These are phyloP conservation scores for Pelodytes ibericus DNA, from an alignment of 2,797 vertebrate genomes.

Conservation along the genomic window DNA sequence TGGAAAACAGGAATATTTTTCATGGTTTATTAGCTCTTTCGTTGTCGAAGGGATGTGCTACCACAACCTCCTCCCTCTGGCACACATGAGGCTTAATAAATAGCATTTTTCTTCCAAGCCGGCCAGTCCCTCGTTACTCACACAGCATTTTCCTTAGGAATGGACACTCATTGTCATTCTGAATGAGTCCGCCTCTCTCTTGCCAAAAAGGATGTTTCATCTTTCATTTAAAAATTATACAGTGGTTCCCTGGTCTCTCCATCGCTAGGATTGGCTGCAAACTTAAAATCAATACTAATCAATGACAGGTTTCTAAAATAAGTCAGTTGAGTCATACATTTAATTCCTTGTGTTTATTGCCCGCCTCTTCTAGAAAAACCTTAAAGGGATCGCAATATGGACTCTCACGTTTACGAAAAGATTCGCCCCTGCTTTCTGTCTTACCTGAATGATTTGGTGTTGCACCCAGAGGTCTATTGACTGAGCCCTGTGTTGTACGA, in stretches of 20 bases:
- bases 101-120: background rate
- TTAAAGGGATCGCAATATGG: background rate
- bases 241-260: background rate
- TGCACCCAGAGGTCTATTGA: too few species aligned
- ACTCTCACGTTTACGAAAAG: too few species aligned
- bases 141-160: constrained; percentile 4
- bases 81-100: background rate
- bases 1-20: too few species aligned
- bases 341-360: background rate
- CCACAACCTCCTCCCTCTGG: background rate
- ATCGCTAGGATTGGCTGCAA: constrained; percentile 15
- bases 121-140: background rate
- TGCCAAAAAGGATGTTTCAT: constrained; percentile 47
- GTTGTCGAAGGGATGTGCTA: too few species aligned
- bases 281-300: constrained; percentile 45
- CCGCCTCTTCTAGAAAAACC: background rate
- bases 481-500: too few species aligned
- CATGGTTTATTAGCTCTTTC: too few species aligned
- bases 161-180: constrained; percentile 16
- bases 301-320: constrained; percentile 43
- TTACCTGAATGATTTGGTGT: too few species aligned
- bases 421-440: too few species aligned
- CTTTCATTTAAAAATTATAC: constrained; percentile 38
- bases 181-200: background rate
- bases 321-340: constrained; percentile 29